phyloP scores from a whole-genome alignment of 2,888 invertebrate genomes.

The Yponomeuta evonymella region DNA sequence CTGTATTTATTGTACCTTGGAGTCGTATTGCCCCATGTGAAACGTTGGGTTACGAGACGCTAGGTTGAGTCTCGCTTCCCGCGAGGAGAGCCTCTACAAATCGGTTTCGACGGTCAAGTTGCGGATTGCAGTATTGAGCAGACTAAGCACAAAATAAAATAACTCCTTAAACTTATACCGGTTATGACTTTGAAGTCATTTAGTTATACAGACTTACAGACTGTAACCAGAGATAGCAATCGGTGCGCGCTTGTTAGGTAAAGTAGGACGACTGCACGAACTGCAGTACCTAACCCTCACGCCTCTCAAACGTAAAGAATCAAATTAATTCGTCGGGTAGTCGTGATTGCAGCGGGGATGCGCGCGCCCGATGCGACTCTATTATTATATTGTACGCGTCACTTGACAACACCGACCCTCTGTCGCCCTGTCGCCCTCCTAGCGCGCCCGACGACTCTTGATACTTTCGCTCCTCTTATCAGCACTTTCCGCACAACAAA shows the following conservation, averaged over 20 bases:
- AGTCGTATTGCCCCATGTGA: too few species aligned
- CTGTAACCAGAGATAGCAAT: neutral
- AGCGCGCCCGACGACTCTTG: slow-evolving; percentile 1
- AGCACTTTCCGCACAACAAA: neutral
- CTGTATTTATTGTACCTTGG: neutral
- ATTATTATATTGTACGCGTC: slow-evolving; percentile 51
- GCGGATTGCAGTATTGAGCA: too few species aligned
- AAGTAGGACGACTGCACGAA: neutral
- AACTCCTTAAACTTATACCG: too few species aligned
- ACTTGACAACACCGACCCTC: slow-evolving; percentile 40
- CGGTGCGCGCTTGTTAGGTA: neutral
- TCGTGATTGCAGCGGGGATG: slow-evolving; percentile 1
- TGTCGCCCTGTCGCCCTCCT: slow-evolving; percentile 16
- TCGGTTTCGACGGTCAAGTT: too few species aligned
- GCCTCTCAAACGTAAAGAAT: neutral
- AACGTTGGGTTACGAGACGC: too few species aligned
- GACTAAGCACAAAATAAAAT: too few species aligned
- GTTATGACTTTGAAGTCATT: neutral
- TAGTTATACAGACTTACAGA: neutral
- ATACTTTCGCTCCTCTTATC: neutral
- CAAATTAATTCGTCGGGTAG: neutral
- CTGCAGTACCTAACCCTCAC: neutral
- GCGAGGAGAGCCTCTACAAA: too few species aligned
- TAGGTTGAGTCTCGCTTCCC: too few species aligned
- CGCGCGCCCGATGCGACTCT: slow-evolving; percentile 18